Base-by-base conservation (phyloP, 1,140 invertebrate genomes). In the Scaptomyza graminum region DNA sequence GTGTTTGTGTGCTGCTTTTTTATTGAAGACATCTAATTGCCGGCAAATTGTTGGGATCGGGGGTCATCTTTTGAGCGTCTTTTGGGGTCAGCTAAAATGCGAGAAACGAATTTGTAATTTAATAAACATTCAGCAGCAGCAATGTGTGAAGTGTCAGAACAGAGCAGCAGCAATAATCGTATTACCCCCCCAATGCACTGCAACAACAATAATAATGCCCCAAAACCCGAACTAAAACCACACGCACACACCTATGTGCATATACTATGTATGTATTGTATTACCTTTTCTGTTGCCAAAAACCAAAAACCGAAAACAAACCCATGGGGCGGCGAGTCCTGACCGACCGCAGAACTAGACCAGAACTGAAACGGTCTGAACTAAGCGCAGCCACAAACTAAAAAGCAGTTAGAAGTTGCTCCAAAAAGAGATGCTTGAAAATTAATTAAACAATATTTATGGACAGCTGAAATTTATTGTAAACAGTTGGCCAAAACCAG, bases 401-500 rank as follows among this genome's bases (percentile, higher is more conserved):
- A 82, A 82, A 72, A 67, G 57, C 57, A 76, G 56, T 74, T 78
- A 62, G 59, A 49, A 75, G 61, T 74, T 65, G 44, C n/a, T 16
- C 34, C 41, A 56, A 56, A 47, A 62, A 41, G 12, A 41, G 37
- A n/a, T 57, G 67, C 64, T 74, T 49, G 43, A 63, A 87, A 85
- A 85, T 85, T 87, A 85, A 85, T 85, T 87, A 87, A 87, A 82
- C 72, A 75, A 85, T 82, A 85, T 87, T 87, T 87, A 85, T 87
- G 68, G 61, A 74, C 65, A 72, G 51, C 67, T 62, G 67, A 59
- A 87, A 87, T 85, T 85, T 85, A 85, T 78, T 87, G n/a, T n/a
- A 66, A 64, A 49, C 54, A 59, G 47, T 46, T 69, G 43, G 43
- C 12, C 5, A 31, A 39, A 52, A 34, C 9, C 3, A 28, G 6